Conservation (phyloP, 2,797 vertebrate species). For the Myiothlypis coronata region DNA sequence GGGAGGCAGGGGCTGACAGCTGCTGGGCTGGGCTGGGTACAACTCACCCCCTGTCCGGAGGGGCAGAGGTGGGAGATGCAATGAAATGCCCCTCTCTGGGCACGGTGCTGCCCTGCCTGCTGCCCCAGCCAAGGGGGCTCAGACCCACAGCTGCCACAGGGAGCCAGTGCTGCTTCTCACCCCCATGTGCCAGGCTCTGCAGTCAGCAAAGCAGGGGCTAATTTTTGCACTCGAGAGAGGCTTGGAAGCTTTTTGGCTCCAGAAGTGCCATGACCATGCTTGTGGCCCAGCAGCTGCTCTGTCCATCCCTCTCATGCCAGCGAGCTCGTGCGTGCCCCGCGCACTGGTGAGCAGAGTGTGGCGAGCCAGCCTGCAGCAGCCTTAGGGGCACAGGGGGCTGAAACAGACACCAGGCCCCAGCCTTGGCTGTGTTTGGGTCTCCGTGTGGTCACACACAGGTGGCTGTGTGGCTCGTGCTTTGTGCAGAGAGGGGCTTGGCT, state of each 20-base stretch:
- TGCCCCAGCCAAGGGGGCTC: neutral
- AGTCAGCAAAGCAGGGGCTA: neutral
- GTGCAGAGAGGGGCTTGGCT: neutral
- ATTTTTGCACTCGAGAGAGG: neutral
- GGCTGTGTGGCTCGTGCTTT: neutral
- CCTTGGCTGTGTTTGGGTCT: accelerated
- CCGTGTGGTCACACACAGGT: accelerated
- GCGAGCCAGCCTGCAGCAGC: neutral
- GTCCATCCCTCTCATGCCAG: accelerated
- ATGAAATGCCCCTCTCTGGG: neutral
- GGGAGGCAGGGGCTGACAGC: neutral
- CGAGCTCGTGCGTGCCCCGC: accelerated
- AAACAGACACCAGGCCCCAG: accelerated
- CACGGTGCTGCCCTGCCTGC: neutral
- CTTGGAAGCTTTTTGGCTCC: neutral
- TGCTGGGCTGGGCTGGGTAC: neutral
- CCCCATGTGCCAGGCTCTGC: accelerated
- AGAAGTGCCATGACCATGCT: accelerated
- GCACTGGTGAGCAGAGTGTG: accelerated
- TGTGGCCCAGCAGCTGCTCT: neutral
- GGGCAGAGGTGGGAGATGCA: neutral
- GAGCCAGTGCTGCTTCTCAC: neutral
- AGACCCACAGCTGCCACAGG: accelerated
- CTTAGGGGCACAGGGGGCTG: accelerated
- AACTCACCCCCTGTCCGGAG: neutral